phyloP scores from a whole-genome alignment of 2,888 invertebrate species.

The Dione juno region DNA sequence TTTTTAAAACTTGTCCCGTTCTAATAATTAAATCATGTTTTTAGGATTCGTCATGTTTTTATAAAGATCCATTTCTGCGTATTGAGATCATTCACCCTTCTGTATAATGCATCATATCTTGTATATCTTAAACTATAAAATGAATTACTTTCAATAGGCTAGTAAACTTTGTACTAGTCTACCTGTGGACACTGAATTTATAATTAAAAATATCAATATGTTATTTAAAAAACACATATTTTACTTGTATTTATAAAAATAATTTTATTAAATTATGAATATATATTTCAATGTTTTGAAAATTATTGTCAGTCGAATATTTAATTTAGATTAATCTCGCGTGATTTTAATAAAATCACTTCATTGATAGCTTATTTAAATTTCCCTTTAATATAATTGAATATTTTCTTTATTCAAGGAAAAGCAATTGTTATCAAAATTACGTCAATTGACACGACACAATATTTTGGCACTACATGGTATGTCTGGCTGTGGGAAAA shows the following conservation, averaged over 20 bases:
- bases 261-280: neutral
- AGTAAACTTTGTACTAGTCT: neutral
- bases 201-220: neutral
- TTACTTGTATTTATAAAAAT: neutral
- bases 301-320: neutral
- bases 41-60: constrained; percentile 16
- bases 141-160: neutral
- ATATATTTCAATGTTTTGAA: neutral
- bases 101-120: neutral
- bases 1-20: neutral
- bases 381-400: neutral
- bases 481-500: constrained; percentile 90
- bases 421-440: constrained; percentile 69
- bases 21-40: constrained; percentile 6
- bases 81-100: neutral
- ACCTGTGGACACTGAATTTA: neutral
- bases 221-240: neutral
- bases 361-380: neutral
- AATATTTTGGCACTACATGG: constrained; percentile 87
- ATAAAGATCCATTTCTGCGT: constrained; percentile 1
- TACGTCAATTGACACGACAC: constrained; percentile 77
- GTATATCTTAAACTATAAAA: constrained; percentile 1
- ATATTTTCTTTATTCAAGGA: constrained; percentile 66
- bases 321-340: neutral
- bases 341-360: neutral